Conservation (phyloP, 2,797 vertebrate genomes). For the Vespertilio murinus region DNA sequence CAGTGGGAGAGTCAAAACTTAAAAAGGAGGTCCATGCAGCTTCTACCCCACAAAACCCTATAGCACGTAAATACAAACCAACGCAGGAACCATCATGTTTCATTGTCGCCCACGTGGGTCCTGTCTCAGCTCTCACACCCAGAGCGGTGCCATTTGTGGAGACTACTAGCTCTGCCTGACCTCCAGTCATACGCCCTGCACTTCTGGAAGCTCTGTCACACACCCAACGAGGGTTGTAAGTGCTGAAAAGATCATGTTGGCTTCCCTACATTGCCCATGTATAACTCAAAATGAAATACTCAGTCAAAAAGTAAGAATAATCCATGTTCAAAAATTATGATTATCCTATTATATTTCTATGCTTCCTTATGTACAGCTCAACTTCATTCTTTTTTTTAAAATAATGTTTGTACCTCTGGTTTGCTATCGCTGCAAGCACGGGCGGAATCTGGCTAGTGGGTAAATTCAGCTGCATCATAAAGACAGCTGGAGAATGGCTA, state of each 20-base stretch:
- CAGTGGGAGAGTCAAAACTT: not conserved
- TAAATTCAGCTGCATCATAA: not conserved
- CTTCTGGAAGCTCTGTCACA: not conserved
- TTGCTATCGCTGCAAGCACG: not conserved
- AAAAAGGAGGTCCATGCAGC: not conserved
- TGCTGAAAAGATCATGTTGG: not conserved
- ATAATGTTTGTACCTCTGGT: not conserved
- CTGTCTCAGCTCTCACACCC: not conserved
- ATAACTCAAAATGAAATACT: conserved; percentile 5
- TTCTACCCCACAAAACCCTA: not conserved
- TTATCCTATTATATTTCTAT: not conserved
- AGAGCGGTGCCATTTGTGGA: not conserved
- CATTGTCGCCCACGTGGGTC: not conserved
- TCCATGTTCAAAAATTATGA: not conserved
- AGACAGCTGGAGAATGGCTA: not conserved
- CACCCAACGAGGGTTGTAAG: not conserved
- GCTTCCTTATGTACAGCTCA: not conserved
- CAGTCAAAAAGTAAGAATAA: not conserved
- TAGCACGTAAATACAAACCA: fast-evolving
- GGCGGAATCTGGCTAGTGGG: not conserved
- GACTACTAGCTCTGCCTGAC: not conserved
- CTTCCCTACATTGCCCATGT: not conserved
- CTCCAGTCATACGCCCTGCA: not conserved
- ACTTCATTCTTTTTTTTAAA: not conserved
- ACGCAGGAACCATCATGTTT: not conserved